Conservation (phyloP, 2,113 vertebrate genomes). For the Cariama cristata region DNA sequence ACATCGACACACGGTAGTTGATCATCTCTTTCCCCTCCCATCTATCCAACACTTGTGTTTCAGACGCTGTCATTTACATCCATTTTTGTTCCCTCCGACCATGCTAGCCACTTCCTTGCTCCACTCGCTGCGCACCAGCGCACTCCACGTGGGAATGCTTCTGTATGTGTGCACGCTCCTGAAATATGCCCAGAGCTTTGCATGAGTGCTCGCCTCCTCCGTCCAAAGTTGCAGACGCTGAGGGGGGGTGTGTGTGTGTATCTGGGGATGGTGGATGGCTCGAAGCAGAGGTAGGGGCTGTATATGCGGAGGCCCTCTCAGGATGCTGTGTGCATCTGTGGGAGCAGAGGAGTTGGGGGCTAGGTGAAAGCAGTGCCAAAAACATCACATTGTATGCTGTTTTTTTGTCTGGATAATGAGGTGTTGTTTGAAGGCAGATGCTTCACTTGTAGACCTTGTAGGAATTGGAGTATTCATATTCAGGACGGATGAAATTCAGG, state of each 20-base stretch:
- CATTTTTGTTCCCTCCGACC: background rate
- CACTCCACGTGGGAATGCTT: background rate
- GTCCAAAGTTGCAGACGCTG: background rate
- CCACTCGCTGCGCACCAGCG: accelerated
- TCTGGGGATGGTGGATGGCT: background rate
- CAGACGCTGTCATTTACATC: background rate
- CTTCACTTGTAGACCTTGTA: background rate
- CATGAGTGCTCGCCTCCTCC: background rate
- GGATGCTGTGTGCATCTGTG: background rate
- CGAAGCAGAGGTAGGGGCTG: background rate
- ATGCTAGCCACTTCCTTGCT: background rate
- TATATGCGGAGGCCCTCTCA: background rate
- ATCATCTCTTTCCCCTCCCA: background rate
- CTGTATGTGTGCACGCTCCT: background rate
- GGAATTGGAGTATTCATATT: background rate
- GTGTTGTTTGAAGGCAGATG: background rate
- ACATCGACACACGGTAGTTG: accelerated
- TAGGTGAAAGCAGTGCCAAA: background rate
- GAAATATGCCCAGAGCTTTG: background rate
- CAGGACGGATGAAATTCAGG: background rate
- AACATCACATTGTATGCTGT: background rate
- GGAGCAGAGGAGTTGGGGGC: background rate
- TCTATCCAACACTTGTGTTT: background rate
- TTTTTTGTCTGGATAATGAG: background rate
- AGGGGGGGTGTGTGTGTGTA: background rate